A percentile compares a stretch with the other conserved stretches of the same genome.
Evolutionary conservation across 2,888 invertebrate genomes (phyloP).

Genomic region (Acleris emargana): DNA sequence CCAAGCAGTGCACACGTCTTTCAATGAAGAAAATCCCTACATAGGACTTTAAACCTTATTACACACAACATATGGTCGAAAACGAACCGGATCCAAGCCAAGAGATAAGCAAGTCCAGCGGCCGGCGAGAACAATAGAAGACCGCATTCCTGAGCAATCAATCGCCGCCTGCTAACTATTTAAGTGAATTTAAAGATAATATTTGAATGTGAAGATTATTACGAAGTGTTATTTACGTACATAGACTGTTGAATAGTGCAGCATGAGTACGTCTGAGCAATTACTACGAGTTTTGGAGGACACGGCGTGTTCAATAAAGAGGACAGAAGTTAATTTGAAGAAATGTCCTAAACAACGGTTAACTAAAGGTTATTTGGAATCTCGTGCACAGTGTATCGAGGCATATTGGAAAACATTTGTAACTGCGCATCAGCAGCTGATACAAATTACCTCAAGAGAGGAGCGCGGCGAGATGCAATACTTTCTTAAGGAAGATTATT

Average conservation of each 20-base stretch:
- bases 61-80: conserved; percentile 1
- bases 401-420: conserved; percentile 41
- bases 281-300: conserved; percentile 36
- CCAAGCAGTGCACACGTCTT: not conserved
- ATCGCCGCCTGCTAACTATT: not conserved
- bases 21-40: not conserved
- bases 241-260: not conserved
- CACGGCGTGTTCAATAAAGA: conserved; percentile 35
- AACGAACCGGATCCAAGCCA: conserved; percentile 5
- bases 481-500: conserved; percentile 42
- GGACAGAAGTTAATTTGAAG: conserved; percentile 39
- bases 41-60: not conserved
- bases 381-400: conserved; percentile 38
- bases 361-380: conserved; percentile 41
- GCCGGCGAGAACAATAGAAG: conserved; percentile 9
- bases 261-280: not conserved
- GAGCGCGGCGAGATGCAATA: conserved; percentile 34
- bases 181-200: not conserved
- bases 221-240: not conserved
- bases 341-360: conserved; percentile 41
- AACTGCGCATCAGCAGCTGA: conserved; percentile 29
- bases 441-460: conserved; percentile 13
- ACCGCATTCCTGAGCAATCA: conserved; percentile 6
- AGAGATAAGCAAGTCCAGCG: conserved; percentile 2
- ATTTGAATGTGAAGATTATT: not conserved